Percentiles rank a stretch among this genome's conserved stretches.
Evolutionary conservation across 2,797 vertebrate genomes (phyloP).

Genomic region (Moxostoma hubbsi): DNA sequence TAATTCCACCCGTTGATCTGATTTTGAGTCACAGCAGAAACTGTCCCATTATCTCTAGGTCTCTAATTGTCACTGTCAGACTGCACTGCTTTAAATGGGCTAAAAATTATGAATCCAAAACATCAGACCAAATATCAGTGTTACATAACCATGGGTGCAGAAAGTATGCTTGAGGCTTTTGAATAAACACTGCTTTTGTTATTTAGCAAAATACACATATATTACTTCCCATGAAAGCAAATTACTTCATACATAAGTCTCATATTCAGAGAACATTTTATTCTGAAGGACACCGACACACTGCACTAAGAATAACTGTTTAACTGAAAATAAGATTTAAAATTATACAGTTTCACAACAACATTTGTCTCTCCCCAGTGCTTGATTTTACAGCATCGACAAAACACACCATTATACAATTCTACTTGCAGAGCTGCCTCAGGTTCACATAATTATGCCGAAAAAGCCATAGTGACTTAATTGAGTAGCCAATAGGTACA

Average conservation of each 20-base stretch:
- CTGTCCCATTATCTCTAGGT: background rate
- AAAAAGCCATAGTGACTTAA: slow-evolving; percentile 6
- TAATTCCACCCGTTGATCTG: too few relatives aligned
- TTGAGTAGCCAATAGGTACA: slow-evolving; percentile 1
- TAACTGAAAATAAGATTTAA: background rate
- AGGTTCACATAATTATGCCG: slow-evolving; percentile 41
- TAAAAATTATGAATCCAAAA: background rate
- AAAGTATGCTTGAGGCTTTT: background rate
- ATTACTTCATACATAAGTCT: background rate
- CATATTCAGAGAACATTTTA: background rate
- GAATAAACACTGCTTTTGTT: background rate
- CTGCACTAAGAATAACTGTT: background rate
- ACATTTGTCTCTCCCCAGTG: background rate
- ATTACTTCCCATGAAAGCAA: background rate
- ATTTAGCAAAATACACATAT: background rate
- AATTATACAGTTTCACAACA: background rate
- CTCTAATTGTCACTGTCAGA: background rate
- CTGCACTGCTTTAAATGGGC: background rate
- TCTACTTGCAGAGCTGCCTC: slow-evolving; percentile 13
- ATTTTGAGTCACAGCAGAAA: background rate
- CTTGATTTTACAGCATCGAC: background rate
- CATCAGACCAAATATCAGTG: background rate
- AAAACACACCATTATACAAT: slow-evolving; percentile 27
- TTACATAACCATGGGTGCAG: background rate
- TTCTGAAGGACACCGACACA: background rate